Base-by-base conservation (phyloP, 2,888 invertebrate species). In the Andrena camellia region DNA sequence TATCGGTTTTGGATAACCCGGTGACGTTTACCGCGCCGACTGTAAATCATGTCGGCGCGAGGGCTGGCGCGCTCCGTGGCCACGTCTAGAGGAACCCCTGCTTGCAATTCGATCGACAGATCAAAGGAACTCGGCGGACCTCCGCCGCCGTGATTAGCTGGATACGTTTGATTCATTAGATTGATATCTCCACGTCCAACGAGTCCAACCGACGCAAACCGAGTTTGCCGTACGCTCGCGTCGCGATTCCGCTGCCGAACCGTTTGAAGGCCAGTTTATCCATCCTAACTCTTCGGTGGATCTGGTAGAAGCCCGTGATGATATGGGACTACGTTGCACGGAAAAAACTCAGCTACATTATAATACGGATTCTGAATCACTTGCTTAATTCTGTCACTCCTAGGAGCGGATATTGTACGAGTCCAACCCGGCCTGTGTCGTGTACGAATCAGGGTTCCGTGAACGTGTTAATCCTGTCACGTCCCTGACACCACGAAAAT, bases 1-100 rank as follows among this genome's bases (percentile, higher is more conserved):
- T 88, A 88, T 88, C 86, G 88, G 79, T 88, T 88, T 81, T 88
- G 88, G 86, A 88, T 88, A 88, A 88, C 79, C 68, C 68, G 73
- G 63, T 82, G 85, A 86, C 84, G 80, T 86, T 82, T 82, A 86
- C 81, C 80, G 68, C 63, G 80, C 76, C 67, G 48, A 63, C 69
- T 78, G 80, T 87, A 87, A 87, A 87, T 87, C 86, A 87, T 79
- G 69, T 71, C 67, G 74, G 63, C 62, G 71, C 73, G 60, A 76
- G 69, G 42, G 72, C 68, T 82, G 78, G 78, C 82, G 72, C 83
- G 72, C 70, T 66, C 29, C 83, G 69, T 72, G 81, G 64, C 62
- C 75, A 59, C 71, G 20, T 35, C 48, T 35, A 50, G 48, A 52
- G 59, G 48, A 57, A 62, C 35, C 69, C 2, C 60, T 35, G n/a